Conservation (phyloP, 2,888 invertebrate genomes). For the Caenorhabditis panamensis region DNA sequence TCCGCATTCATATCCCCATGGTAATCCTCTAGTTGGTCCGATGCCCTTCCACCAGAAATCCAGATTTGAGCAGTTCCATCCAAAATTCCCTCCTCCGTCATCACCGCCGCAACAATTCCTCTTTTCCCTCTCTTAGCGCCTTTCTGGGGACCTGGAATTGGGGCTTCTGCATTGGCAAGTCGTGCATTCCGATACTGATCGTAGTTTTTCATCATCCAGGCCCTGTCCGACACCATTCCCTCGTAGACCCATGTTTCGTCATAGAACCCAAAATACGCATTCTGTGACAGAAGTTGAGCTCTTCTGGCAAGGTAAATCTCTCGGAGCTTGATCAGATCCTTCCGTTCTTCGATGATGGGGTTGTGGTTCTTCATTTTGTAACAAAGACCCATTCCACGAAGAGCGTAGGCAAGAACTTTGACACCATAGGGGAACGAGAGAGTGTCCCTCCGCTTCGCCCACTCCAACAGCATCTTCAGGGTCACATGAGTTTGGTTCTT, state of each 20-base stretch:
- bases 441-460: no score
- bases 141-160: not conserved
- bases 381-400: no score
- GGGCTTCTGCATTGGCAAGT: not conserved
- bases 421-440: no score
- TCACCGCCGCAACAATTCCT: not conserved
- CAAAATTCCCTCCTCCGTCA: not conserved
- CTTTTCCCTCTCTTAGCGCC: not conserved
- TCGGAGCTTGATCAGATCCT: no score
- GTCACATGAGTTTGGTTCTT: no score
- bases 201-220: not conserved
- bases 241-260: not conserved
- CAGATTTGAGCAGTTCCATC: not conserved
- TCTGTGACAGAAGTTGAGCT: not conserved
- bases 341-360: no score
- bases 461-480: no score
- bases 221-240: not conserved
- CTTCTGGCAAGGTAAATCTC: no score
- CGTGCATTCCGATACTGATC: not conserved
- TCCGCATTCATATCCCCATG: not conserved
- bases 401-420: no score
- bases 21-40: not conserved
- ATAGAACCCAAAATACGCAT: not conserved
- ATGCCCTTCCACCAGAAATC: not conserved
- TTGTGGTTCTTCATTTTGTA: no score